Conservation (phyloP, 2,113 vertebrate species). For the Pachypanchax playfairii region DNA sequence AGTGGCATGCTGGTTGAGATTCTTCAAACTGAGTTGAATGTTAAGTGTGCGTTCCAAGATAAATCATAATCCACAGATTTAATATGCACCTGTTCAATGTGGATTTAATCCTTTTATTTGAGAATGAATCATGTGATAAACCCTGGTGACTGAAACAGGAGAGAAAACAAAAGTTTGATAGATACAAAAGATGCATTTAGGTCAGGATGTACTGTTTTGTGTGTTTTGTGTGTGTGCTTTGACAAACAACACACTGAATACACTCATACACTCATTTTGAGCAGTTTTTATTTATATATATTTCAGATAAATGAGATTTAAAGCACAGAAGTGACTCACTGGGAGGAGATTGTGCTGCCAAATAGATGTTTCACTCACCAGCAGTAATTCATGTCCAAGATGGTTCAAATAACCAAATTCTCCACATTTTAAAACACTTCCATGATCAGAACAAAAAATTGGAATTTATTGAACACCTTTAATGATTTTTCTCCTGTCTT, state of each 20-base stretch:
- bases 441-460: too few species aligned
- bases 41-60: slow-evolving; percentile 4
- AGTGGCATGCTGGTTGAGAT: background rate
- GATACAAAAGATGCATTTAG: background rate
- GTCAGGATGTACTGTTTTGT: background rate
- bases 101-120: background rate
- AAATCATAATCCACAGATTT: background rate
- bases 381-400: too few species aligned
- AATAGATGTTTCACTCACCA: too few species aligned
- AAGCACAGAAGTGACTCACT: slow-evolving; percentile 40
- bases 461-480: too few species aligned
- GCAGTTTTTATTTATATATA: background rate
- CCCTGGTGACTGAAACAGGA: background rate
- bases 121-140: background rate
- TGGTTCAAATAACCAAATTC: too few species aligned
- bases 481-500: background rate
- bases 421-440: too few species aligned
- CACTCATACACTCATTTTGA: background rate
- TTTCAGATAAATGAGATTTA: slow-evolving; percentile 1
- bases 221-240: background rate
- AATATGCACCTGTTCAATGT: slow-evolving; percentile 2
- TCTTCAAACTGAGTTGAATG: background rate
- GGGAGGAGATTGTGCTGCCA: slow-evolving; percentile 18
- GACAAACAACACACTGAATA: background rate
- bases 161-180: background rate